Conservation (phyloP, 2,888 invertebrate species). For the Mystacides longicornis region DNA sequence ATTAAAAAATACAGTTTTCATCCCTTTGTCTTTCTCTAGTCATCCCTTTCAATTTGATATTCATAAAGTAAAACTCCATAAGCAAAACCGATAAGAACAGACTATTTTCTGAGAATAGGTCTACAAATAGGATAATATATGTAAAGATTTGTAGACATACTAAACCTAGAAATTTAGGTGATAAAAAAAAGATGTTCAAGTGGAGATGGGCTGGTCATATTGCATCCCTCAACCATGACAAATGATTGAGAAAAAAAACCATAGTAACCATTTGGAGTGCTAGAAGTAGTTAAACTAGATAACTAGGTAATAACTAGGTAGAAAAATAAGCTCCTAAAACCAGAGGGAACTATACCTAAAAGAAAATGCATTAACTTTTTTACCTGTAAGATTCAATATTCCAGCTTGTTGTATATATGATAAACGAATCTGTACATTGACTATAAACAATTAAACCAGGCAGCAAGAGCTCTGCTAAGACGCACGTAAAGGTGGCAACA, state of each 20-base stretch:
- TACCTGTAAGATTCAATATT: constrained; percentile 80
- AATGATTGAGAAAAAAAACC: background rate
- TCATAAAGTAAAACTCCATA: too few species aligned
- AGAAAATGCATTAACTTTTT: too few species aligned
- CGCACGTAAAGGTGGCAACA: constrained; percentile 74
- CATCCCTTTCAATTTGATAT: too few species aligned
- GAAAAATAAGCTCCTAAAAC: background rate
- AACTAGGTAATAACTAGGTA: background rate
- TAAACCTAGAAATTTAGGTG: too few species aligned
- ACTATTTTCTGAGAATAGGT: too few species aligned
- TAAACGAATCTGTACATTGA: constrained; percentile 74
- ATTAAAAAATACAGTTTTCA: background rate
- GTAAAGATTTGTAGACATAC: too few species aligned
- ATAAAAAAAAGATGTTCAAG: too few species aligned
- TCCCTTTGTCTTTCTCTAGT: too few species aligned
- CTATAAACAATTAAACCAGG: constrained; percentile 83
- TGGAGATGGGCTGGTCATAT: too few species aligned
- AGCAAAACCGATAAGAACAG: too few species aligned
- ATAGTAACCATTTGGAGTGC: background rate
- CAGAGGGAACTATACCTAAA: background rate
- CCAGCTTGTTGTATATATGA: constrained; percentile 77
- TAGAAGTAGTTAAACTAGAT: background rate
- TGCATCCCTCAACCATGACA: too few species aligned
- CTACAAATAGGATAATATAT: too few species aligned
- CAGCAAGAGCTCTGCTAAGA: constrained; percentile 70